phyloP scores from a whole-genome alignment of 2,888 invertebrate genomes.

The Acrobasis suavella region DNA sequence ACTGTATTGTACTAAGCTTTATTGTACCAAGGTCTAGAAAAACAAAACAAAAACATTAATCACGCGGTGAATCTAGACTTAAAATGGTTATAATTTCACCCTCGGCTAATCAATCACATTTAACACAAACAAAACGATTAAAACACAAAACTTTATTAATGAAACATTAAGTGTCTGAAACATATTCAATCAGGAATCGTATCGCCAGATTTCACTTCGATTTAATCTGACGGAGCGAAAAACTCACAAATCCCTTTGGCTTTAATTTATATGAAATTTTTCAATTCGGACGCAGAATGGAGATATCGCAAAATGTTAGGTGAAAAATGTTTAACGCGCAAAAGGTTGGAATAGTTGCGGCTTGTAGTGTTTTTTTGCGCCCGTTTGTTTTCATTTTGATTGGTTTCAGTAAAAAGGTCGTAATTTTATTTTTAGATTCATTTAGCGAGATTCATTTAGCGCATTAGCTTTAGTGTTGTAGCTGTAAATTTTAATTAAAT shows the following conservation, averaged over 20 bases:
- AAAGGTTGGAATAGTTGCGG: neutral
- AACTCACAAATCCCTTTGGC: constrained; percentile 7
- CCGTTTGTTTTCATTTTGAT: neutral
- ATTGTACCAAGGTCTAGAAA: too few species aligned
- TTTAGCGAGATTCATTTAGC: too few species aligned
- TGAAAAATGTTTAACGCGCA: neutral
- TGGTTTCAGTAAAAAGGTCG: neutral
- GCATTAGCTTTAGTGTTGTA: too few species aligned
- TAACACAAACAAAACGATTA: too few species aligned
- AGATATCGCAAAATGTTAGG: neutral
- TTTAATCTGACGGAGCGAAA: constrained; percentile 11
- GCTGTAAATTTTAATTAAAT: too few species aligned
- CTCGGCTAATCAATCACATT: too few species aligned
- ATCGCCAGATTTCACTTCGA: constrained; percentile 4
- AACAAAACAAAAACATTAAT: too few species aligned
- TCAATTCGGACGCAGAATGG: neutral
- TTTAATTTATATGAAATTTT: constrained; percentile 21
- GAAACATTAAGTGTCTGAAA: constrained; percentile 15
- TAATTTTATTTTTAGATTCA: too few species aligned
- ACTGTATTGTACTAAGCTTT: too few species aligned
- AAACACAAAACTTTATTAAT: constrained; percentile 3
- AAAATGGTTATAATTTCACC: too few species aligned
- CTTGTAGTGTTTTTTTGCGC: neutral
- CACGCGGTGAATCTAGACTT: too few species aligned
- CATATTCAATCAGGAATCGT: constrained; percentile 7